These are phyloP conservation scores for Chlorospingus flavigularis DNA, from an alignment of 2,797 vertebrate genomes.

Conservation along the genomic window DNA sequence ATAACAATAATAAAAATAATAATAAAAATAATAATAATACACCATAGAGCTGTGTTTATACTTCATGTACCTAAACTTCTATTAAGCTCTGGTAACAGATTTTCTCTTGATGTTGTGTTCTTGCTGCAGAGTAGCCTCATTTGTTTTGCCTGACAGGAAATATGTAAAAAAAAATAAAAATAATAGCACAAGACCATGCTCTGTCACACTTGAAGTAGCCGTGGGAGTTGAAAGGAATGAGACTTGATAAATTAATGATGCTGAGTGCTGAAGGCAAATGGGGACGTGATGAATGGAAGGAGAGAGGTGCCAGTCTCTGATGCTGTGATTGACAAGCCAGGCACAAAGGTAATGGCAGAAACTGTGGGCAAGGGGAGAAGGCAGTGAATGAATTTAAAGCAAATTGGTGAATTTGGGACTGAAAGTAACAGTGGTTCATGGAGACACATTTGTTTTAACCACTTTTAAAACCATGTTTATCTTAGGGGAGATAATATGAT, in stretches of 20 bases:
- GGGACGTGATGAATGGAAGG: slow-evolving; percentile 35
- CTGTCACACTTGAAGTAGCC: slow-evolving; percentile 35
- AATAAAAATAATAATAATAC: too few species aligned
- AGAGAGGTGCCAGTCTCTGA: slow-evolving; percentile 34
- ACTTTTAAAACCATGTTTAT: not conserved
- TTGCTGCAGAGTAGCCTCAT: not conserved
- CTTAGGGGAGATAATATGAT: not conserved
- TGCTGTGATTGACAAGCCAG: not conserved
- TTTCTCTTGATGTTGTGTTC: not conserved
- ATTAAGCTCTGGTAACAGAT: not conserved
- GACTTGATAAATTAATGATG: slow-evolving; percentile 60
- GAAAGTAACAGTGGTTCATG: not conserved
- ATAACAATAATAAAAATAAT: not conserved
- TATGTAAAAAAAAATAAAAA: slow-evolving; percentile 26
- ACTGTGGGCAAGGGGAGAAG: not conserved
- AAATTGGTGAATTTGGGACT: not conserved
- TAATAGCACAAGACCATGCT: slow-evolving; percentile 30
- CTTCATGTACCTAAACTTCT: not conserved
- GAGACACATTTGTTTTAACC: not conserved
- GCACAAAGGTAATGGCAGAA: not conserved
- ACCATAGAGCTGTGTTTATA: not conserved
- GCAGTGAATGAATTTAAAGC: not conserved
- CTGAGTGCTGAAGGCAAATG: slow-evolving; percentile 43
- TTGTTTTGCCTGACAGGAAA: slow-evolving; percentile 34
- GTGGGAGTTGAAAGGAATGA: slow-evolving; percentile 50